A percentile compares a stretch with the other conserved stretches of the same genome.
phyloP scores from a whole-genome alignment of 2,113 vertebrate species.

The Elaphurus davidianus region DNA sequence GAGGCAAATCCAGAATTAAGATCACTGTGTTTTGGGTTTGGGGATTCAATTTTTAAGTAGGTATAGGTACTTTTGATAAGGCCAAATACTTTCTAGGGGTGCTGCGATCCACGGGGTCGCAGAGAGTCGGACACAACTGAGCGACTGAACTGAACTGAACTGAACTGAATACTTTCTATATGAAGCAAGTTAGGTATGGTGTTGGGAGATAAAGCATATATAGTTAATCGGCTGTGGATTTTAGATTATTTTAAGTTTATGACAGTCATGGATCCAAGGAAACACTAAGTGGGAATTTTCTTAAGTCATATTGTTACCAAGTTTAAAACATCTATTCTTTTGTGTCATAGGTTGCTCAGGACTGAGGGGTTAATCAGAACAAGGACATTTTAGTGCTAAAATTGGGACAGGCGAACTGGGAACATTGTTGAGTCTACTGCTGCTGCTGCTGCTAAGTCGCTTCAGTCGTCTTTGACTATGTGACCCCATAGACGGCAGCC shows the following conservation, averaged over 20 bases:
- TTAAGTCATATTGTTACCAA: background rate
- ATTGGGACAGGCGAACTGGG: background rate
- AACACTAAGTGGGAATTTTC: background rate
- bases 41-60: background rate
- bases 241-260: background rate
- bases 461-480: rapidly evolving
- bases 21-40: background rate
- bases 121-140: no score
- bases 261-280: background rate
- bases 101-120: no score
- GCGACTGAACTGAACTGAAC: no score
- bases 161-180: background rate
- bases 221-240: background rate
- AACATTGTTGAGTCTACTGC: no score
- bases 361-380: background rate
- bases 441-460: background rate
- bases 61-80: background rate
- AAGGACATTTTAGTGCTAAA: background rate
- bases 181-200: background rate
- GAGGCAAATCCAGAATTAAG: background rate
- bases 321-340: background rate
- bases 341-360: background rate
- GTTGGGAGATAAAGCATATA: background rate
- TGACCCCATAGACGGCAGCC: rapidly evolving
- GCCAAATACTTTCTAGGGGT: background rate